phyloP scores from a whole-genome alignment of 2,888 invertebrate genomes.

The Candidula unifasciata region DNA sequence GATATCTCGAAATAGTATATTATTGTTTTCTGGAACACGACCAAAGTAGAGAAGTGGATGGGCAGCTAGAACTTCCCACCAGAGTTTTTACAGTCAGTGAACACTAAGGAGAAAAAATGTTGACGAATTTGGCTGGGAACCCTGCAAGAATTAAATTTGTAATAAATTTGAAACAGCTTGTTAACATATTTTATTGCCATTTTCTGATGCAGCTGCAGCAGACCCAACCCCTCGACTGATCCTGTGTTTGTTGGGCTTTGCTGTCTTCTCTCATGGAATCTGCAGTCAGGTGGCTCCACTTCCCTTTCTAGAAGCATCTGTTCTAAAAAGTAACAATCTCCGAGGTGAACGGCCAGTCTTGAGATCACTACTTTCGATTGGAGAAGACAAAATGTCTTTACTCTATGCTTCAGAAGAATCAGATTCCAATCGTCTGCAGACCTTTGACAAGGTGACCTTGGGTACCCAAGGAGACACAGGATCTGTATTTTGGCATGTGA shows the following conservation, averaged over 20 bases:
- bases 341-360: background rate
- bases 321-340: background rate
- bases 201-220: constrained; percentile 14
- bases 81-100: too few species aligned
- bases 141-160: too few species aligned
- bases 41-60: too few species aligned
- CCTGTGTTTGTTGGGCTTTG: constrained; percentile 43
- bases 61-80: too few species aligned
- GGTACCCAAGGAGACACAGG: background rate
- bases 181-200: background rate
- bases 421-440: background rate
- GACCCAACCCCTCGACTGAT: constrained; percentile 20
- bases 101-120: too few species aligned
- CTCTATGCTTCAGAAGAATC: background rate
- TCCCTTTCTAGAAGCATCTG: background rate
- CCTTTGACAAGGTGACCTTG: background rate
- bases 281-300: background rate
- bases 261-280: constrained; percentile 22
- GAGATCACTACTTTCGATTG: constrained; percentile 34
- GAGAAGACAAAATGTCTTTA: background rate
- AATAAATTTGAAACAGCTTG: too few species aligned
- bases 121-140: too few species aligned
- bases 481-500: constrained; percentile 44
- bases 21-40: too few species aligned
- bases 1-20: too few species aligned